These are phyloP conservation scores for Drosophila algonquin DNA, from an alignment of 2,888 invertebrate genomes.

Conservation along the genomic window DNA sequence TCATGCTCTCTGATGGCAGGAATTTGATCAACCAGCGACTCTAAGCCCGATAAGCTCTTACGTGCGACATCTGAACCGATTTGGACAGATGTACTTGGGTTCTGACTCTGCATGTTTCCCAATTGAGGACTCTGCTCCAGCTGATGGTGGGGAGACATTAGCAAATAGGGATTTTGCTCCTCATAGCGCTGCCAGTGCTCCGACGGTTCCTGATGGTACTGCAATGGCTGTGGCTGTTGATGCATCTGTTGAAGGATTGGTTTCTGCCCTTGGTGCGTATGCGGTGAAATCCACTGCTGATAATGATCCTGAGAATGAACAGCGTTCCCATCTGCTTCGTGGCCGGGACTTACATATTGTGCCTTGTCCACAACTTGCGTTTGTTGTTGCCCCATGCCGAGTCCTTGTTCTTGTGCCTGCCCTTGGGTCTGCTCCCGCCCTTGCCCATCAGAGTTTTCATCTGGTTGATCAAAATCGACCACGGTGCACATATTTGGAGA, in stretches of 20 bases:
- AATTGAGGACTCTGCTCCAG: constrained; percentile 45
- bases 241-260: constrained; percentile 19
- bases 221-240: constrained; percentile 3
- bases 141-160: constrained; percentile 65
- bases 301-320: constrained; percentile 54
- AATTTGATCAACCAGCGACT: constrained; percentile 95
- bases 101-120: constrained; percentile 16
- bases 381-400: constrained; percentile 35
- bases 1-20: constrained; percentile 93
- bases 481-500: constrained; percentile 73
- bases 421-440: constrained; percentile 10
- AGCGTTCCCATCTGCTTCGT: constrained; percentile 30
- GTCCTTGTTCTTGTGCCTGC: constrained; percentile 18
- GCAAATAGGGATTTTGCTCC: constrained; percentile 52
- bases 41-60: constrained; percentile 93
- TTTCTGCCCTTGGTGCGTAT: constrained; percentile 46
- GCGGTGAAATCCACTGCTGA: constrained; percentile 60
- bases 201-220: constrained; percentile 35
- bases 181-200: constrained; percentile 64
- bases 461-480: constrained; percentile 72
- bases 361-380: constrained; percentile 33
- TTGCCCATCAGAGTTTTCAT: constrained; percentile 30
- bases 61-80: constrained; percentile 89
- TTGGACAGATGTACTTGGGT: constrained; percentile 6
- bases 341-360: constrained; percentile 47